These are phyloP conservation scores for Uropsilus gracilis DNA, from an alignment of 2,113 vertebrate genomes.

Conservation along the genomic window DNA sequence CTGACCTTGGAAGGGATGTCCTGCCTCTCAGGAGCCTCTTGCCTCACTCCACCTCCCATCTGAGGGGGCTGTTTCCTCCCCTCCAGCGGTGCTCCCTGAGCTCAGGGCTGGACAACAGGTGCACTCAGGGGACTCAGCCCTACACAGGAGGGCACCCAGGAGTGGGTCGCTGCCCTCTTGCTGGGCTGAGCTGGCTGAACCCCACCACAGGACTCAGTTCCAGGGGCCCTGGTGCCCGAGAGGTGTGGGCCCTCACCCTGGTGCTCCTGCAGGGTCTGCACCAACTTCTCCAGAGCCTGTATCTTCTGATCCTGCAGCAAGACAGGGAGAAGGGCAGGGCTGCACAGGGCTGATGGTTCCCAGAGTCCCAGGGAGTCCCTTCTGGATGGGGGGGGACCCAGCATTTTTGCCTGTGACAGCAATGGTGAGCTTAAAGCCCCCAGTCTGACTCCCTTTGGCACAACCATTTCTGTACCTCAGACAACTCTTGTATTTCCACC, in stretches of 20 bases:
- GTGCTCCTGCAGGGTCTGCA: slow-evolving; percentile 81
- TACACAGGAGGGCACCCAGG: neutral
- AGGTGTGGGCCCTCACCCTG: neutral
- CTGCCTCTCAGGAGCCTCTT: neutral
- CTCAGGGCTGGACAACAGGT: neutral
- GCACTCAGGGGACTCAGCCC: neutral
- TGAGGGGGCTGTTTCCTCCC: neutral
- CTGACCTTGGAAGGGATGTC: neutral
- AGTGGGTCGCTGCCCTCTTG: neutral
- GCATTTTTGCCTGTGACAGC: neutral
- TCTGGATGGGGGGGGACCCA: neutral
- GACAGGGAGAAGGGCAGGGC: neutral
- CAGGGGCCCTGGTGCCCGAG: neutral
- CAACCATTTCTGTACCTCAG: neutral
- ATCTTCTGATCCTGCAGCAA: slow-evolving; percentile 89
- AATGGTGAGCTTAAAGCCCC: neutral
- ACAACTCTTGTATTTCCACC: neutral
- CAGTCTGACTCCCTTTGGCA: neutral
- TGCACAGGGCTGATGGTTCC: neutral
- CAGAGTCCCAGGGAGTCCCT: neutral
- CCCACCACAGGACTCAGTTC: neutral
- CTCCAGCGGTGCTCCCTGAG: neutral
- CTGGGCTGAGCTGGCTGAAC: neutral
- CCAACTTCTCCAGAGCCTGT: slow-evolving; percentile 85
- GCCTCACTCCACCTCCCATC: too few species aligned